phyloP scores from a whole-genome alignment of 2,113 vertebrate genomes.

The Baryphthengus martii region DNA sequence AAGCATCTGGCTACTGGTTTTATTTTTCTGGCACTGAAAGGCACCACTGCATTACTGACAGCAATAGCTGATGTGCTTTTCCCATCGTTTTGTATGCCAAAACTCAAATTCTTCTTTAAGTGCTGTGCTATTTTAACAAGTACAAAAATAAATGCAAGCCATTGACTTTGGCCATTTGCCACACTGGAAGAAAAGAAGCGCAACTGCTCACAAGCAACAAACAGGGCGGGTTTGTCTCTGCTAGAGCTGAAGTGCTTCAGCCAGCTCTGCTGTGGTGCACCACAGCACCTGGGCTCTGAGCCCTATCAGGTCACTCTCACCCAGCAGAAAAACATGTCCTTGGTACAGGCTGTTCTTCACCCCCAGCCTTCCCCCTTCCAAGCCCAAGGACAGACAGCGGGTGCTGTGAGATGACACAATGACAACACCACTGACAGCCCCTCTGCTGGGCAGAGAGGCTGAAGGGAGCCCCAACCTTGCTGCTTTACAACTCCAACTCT shows the following conservation, averaged over 20 bases:
- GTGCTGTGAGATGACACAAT: neutral
- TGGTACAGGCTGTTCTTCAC: rapidly evolving
- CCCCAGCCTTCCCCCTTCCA: neutral
- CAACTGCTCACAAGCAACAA: neutral
- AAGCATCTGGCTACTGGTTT: neutral
- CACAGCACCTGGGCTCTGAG: neutral
- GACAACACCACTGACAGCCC: neutral
- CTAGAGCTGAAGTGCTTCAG: rapidly evolving
- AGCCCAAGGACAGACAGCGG: neutral
- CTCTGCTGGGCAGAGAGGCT: neutral
- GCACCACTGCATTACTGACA: neutral
- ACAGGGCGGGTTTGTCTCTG: neutral
- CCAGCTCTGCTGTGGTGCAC: neutral
- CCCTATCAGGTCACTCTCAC: neutral
- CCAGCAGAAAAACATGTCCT: neutral
- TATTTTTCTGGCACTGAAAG: neutral
- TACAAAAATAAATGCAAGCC: neutral
- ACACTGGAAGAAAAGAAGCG: neutral
- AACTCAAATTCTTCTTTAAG: neutral
- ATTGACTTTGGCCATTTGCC: neutral
- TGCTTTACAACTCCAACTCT: neutral
- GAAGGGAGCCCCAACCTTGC: neutral
- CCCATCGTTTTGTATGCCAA: neutral
- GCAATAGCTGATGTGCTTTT: neutral
- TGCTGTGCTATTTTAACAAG: neutral